Evolutionary conservation across 2,113 vertebrate genomes (phyloP), one percentile per base, ranked within the genome.

Genomic region (Mirounga angustirostris): DNA sequence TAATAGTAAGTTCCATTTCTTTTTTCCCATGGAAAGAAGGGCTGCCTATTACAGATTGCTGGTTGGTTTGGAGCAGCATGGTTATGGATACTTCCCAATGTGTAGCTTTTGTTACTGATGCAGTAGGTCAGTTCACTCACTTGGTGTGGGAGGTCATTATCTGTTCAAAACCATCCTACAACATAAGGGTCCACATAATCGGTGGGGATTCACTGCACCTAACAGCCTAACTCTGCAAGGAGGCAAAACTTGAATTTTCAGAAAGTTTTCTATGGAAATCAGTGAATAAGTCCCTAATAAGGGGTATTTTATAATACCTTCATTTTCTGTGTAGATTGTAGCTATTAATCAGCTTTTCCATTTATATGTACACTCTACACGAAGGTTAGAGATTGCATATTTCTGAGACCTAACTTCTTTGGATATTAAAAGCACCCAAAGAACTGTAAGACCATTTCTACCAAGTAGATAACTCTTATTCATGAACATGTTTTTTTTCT

Each of bases 401-500:
- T 94, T 74, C 24, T 84, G 63, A 94, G 78, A 93, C 59, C 50
- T 58, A 52, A 14, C 2, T 50, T 85, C 16, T 89, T 86, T 22
- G 24, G 73, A 94, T 95, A 87, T 40, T 69, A 76, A 81, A 93
- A 10, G n/a, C 10, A n/a, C 1, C 15, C 30, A 16, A 65, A 26
- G 11, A 86, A 18, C 43, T 28, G 21, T 3, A 59, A 69, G 21
- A 61, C 36, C 2, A 52, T 26, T 14, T 67, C 26, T 22, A 16
- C 89, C 5, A 83, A 36, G 4, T 52, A 78, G 43, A 85, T 90
- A n/a, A 94, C 85, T 97, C 67, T 85, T 87, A 96, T 89, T 36
- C 43, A 91, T 89, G 61, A 56, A 54, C 50, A 36, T 1, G 30
- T 40, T 6, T 22, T 22, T 92, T 96, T 78, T 97, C 61, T 56